These are phyloP conservation scores for Euborellia annulipes DNA, from an alignment of 1,140 invertebrate genomes.

Conservation along the genomic window DNA sequence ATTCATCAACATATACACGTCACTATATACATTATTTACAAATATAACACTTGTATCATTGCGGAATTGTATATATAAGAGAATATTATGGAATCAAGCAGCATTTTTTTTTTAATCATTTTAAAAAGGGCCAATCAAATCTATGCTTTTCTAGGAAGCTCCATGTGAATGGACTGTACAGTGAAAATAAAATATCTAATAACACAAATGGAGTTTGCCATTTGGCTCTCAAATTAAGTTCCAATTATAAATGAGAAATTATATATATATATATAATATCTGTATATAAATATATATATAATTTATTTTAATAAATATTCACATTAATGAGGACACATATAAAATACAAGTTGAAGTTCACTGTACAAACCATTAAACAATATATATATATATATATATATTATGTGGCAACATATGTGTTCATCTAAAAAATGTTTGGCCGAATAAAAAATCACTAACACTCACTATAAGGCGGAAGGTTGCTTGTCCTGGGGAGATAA, in stretches of 20 bases:
- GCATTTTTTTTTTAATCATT: too few species aligned
- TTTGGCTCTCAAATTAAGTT: not conserved
- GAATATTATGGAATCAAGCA: too few species aligned
- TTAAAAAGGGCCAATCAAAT: not conserved
- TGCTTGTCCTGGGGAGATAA: slow-evolving; percentile 16
- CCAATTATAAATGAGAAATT: not conserved
- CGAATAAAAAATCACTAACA: slow-evolving; percentile 23
- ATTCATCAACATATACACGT: slow-evolving; percentile 1
- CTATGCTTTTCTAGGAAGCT: not conserved
- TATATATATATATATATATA: not conserved
- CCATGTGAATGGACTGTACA: not conserved
- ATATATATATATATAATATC: not conserved
- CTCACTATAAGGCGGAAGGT: slow-evolving; percentile 41
- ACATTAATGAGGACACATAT: not conserved
- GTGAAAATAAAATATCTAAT: not conserved
- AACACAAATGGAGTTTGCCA: not conserved
- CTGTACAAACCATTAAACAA: not conserved
- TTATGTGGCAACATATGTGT: not conserved
- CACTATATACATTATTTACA: too few species aligned
- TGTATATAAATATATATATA: not conserved
- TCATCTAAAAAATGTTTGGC: not conserved
- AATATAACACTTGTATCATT: too few species aligned
- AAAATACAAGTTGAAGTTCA: slow-evolving; percentile 5
- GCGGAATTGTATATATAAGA: too few species aligned
- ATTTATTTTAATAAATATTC: slow-evolving; percentile 6